phyloP scores from a whole-genome alignment of 2,113 vertebrate species.

The Copsychus sechellarum region DNA sequence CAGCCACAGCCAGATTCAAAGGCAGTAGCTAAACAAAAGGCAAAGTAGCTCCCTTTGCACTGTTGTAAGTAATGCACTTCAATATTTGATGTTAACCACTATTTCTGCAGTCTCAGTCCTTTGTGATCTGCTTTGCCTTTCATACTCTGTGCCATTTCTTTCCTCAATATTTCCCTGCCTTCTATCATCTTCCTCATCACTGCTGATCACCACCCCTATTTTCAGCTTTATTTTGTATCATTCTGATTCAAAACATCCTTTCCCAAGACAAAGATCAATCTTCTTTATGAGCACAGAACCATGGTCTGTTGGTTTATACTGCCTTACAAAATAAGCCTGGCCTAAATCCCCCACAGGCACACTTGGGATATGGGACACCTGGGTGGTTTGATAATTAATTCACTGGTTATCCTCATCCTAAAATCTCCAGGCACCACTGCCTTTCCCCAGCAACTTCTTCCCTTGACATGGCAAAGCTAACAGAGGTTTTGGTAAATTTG shows the following conservation, averaged over 20 bases:
- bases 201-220: not conserved
- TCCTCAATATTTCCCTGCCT: not conserved
- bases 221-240: not conserved
- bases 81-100: not conserved
- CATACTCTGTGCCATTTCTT: not conserved
- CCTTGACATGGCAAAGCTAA: not conserved
- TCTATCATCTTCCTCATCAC: not conserved
- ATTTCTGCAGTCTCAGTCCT: not conserved
- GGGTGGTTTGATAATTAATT: not conserved
- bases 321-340: not conserved
- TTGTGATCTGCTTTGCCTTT: not conserved
- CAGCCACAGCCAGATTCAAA: not conserved
- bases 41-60: not conserved
- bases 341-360: not conserved
- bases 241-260: not conserved
- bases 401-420: not conserved
- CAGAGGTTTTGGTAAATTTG: not conserved
- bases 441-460: not conserved
- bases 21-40: not conserved
- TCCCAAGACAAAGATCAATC: not conserved
- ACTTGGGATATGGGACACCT: not conserved
- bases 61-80: not conserved
- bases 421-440: not conserved
- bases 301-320: not conserved
- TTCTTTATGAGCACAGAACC: not conserved